A percentile compares a stretch with the other conserved stretches of the same genome.
phyloP scores from a whole-genome alignment of 2,113 vertebrate species.

The Syngnathus typhle region DNA sequence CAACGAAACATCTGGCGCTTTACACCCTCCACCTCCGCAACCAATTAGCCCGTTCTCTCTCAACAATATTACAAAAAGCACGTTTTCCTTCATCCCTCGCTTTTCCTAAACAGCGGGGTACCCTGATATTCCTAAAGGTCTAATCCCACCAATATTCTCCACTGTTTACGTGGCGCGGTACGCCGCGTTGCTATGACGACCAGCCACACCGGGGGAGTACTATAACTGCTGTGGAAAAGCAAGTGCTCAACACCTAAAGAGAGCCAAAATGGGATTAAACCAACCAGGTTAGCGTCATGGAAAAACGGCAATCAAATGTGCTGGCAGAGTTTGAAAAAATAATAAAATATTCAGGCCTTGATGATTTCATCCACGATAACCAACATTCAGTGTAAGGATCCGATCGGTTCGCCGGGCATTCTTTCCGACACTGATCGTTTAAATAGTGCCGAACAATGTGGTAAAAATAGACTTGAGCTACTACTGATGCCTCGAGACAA shows the following conservation, averaged over 20 bases:
- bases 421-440: conserved; percentile 40
- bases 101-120: neutral
- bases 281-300: neutral
- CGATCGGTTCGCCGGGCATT: conserved; percentile 26
- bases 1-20: conserved; percentile 54
- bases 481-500: conserved; percentile 30
- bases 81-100: conserved; percentile 10
- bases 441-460: conserved; percentile 67
- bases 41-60: conserved; percentile 30
- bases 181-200: neutral
- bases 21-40: conserved; percentile 37
- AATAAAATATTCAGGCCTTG: neutral
- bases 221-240: conserved; percentile 2
- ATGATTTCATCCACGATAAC: neutral
- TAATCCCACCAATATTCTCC: conserved; percentile 4
- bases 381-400: neutral
- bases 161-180: neutral
- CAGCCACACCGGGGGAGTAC: conserved; percentile 1
- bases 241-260: neutral
- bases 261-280: neutral
- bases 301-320: conserved; percentile 1
- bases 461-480: conserved; percentile 74
- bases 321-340: conserved; percentile 3
- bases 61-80: conserved; percentile 7
- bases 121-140: conserved; percentile 3